Conservation (phyloP, 53 echinoderm and acorn worm genomes). For the Pentamera pediparva region DNA sequence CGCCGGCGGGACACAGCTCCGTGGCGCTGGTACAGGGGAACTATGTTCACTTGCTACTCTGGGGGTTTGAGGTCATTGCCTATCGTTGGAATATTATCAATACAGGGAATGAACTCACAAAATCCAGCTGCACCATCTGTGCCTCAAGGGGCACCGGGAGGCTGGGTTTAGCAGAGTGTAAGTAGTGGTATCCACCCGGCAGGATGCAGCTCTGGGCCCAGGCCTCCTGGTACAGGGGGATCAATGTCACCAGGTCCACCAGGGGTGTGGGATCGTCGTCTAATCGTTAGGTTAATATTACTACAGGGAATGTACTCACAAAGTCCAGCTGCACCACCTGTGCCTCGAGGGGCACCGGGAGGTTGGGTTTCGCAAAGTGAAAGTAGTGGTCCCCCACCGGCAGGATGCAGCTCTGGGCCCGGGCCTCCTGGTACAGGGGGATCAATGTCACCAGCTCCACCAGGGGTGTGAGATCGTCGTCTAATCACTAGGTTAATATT, state of each 20-base stretch:
- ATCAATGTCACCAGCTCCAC: conserved; percentile 67
- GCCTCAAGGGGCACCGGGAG: conserved; percentile 70
- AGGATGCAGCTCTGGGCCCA: conserved; percentile 72
- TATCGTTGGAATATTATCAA: conserved; percentile 86
- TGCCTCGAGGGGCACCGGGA: conserved; percentile 67
- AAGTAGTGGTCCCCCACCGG: conserved; percentile 85
- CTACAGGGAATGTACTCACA: conserved; percentile 64
- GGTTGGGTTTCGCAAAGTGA: conserved; percentile 77
- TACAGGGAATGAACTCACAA: conserved; percentile 65
- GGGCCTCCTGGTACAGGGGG: conserved; percentile 70
- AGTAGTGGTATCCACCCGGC: conserved; percentile 81
- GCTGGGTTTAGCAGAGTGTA: conserved; percentile 80
- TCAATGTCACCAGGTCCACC: no score
- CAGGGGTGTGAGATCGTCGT: conserved; percentile 67
- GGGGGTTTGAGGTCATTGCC: conserved; percentile 76
- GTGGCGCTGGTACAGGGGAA: conserved; percentile 81
- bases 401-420: conserved; percentile 66
- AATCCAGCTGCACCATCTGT: conserved; percentile 82
- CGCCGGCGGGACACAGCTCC: conserved; percentile 80
- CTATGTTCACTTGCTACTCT: conserved; percentile 59
- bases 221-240: conserved; percentile 71
- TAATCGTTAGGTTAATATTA: no score
- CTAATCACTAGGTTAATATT: conserved; percentile 16
- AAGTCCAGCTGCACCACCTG: conserved; percentile 85
- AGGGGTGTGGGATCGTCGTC: no score